Conservation (phyloP, 2,797 vertebrate species). For the Brotula barbata region DNA sequence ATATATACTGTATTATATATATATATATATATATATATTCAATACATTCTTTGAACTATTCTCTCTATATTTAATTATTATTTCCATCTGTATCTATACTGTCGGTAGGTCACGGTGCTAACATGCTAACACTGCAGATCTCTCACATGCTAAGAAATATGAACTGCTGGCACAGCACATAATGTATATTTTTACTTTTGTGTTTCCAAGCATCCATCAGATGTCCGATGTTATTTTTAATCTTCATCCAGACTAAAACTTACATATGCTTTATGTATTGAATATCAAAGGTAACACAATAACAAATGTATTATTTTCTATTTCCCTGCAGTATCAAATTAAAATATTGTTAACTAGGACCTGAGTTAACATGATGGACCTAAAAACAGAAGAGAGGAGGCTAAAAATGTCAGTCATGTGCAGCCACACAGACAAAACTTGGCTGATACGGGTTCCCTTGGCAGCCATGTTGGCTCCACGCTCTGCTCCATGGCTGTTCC, state of each 20-base stretch:
- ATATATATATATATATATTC: no score
- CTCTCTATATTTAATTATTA: no score
- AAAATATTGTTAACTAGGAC: neutral
- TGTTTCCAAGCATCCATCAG: constrained; percentile 23
- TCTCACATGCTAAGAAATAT: constrained; percentile 30
- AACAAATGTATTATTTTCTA: no score
- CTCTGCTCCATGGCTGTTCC: constrained; percentile 56
- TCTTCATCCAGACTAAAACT: neutral
- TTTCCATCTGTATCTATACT: no score
- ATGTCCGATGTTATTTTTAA: constrained; percentile 31
- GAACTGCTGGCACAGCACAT: neutral
- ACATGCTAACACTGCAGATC: constrained; percentile 19
- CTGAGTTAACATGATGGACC: neutral
- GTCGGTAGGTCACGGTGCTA: neutral
- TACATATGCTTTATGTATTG: neutral
- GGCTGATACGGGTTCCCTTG: constrained; percentile 50
- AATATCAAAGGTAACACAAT: no score
- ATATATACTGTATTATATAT: neutral
- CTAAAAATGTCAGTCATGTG: constrained; percentile 28
- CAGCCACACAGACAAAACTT: constrained; percentile 36
- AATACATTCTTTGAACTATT: no score
- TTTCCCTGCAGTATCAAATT: neutral
- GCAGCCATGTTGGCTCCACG: constrained; percentile 58
- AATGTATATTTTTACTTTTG: constrained; percentile 42
- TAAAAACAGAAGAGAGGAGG: constrained; percentile 16